A percentile compares a stretch with the other conserved stretches of the same genome.
phyloP scores from a whole-genome alignment of 2,797 vertebrate genomes.

The Lepidocolaptes lacrymiger region DNA sequence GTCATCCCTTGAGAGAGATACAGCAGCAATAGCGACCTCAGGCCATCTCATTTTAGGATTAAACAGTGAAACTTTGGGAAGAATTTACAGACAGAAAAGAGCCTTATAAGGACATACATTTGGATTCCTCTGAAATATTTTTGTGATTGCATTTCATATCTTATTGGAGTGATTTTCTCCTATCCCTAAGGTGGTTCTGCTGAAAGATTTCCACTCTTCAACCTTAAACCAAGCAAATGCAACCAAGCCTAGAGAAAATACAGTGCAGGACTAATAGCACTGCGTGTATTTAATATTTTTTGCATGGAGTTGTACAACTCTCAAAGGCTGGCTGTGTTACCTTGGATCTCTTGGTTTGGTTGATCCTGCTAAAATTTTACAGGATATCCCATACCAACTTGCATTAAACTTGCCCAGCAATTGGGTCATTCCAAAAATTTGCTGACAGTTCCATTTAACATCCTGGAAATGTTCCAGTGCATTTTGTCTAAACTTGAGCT shows the following conservation, averaged over 20 bases:
- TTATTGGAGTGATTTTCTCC: background rate
- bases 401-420: background rate
- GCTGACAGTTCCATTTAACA: background rate
- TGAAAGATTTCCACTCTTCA: background rate
- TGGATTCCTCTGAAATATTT: background rate
- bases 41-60: background rate
- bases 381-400: background rate
- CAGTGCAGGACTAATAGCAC: background rate
- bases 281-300: background rate
- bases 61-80: background rate
- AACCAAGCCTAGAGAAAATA: background rate
- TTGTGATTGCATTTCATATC: background rate
- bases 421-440: background rate
- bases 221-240: background rate
- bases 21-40: background rate
- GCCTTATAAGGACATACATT: background rate
- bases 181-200: background rate
- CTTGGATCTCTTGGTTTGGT: background rate
- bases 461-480: background rate
- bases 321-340: background rate
- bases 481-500: background rate
- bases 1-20: background rate
- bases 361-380: background rate
- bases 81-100: background rate
- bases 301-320: background rate